Evolutionary conservation across 2,888 invertebrate species (phyloP), one percentile per base, ranked within the genome.

Genomic region (Stenodema calcarata): DNA sequence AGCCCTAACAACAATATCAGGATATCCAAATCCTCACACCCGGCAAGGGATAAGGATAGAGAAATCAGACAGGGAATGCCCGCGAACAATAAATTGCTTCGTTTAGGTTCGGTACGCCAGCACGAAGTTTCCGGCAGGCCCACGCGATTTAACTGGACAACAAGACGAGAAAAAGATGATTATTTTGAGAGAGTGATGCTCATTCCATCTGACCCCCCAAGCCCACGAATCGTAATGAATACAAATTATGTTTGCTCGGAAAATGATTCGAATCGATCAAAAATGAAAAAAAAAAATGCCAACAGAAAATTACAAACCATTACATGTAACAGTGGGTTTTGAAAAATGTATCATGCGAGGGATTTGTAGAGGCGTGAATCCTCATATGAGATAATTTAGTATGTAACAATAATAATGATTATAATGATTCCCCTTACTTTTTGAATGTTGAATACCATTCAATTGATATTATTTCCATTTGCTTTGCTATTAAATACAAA

Each of bases 141-240:
- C 80, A 80, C 80, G 54, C 54, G 18, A 73, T 28, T 27, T 16
- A 44, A 30, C 28, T n/a, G 44, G 47, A 27, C 41, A 27, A 28
- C 30, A 80, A 80, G n/a, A 80, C 27, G 35, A 23, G 50, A 28
- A 47, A 54, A 54, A 80, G 54, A 54, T 30, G 80, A 23, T 47
- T 11, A 14, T 28, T 54, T 80, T 6, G 30, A 80, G 50, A 47
- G 14, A 30, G 18, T 54, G 80, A 47, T 54, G 80, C 50, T 80
- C 28, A n/a, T 27, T 27, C 23, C 12, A 80, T 30, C 28, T 54
- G 30, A 80, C 30, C 50, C 30, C 35, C 28, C 16, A 28, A 16
- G 50, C 80, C 80, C 80, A 80, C 80, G 80, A 80, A 30, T 54
- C 80, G 30, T 80, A 80, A 80, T 50, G 80, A 80, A 80, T 80